These are phyloP conservation scores for Todiramphus saurophagus DNA, from an alignment of 2,113 vertebrate genomes.

Conservation along the genomic window DNA sequence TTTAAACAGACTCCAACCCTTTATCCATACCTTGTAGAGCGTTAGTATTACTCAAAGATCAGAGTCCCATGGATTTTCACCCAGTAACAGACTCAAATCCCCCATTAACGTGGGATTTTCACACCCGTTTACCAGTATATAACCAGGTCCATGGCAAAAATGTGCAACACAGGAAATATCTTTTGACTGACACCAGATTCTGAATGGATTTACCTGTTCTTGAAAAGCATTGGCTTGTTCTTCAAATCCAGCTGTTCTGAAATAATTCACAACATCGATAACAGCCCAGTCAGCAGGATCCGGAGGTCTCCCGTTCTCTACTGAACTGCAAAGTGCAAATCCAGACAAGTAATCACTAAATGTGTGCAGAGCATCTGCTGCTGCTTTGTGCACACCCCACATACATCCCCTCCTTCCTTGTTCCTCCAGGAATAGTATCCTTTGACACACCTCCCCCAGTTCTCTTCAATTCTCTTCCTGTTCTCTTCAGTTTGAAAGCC, in stretches of 20 bases:
- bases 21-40: neutral
- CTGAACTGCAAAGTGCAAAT: conserved; percentile 74
- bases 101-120: neutral
- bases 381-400: neutral
- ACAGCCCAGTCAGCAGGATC: conserved; percentile 96
- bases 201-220: conserved; percentile 86
- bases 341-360: conserved; percentile 18
- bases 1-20: neutral
- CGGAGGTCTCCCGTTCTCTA: conserved; percentile 89
- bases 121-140: neutral
- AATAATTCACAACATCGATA: conserved; percentile 94
- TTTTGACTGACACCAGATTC: no score
- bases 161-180: neutral
- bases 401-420: neutral
- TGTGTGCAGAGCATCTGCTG: neutral
- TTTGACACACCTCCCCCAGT: neutral
- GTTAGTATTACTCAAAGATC: neutral
- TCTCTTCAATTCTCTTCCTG: neutral
- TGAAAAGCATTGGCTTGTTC: conserved; percentile 95
- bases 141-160: neutral
- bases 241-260: conserved; percentile 95
- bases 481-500: neutral
- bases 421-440: neutral
- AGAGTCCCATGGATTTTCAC: neutral
- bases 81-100: neutral